Conservation (phyloP, 2,888 invertebrate genomes). For the Trypoxylon attenuatum region DNA sequence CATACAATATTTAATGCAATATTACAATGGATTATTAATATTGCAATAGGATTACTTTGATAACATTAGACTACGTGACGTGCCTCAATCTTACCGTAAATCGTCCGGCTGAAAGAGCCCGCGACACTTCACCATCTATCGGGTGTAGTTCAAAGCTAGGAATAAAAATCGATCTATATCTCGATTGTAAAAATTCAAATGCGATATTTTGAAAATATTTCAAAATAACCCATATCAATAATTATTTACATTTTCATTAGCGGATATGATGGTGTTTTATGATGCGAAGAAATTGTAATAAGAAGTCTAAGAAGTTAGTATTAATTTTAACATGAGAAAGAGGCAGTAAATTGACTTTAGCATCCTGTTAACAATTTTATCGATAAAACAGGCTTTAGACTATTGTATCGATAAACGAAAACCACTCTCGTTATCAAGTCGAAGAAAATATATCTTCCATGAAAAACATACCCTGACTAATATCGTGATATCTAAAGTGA, state of each 20-base stretch:
- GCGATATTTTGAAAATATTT: not conserved
- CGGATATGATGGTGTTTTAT: too few relatives aligned
- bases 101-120: constrained; percentile 55
- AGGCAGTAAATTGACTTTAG: too few relatives aligned
- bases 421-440: constrained; percentile 2
- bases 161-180: constrained; percentile 17
- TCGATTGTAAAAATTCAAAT: not conserved
- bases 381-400: constrained; percentile 17
- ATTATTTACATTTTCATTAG: too few relatives aligned
- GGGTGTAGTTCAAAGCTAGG: constrained; percentile 2
- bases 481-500: too few relatives aligned
- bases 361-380: too few relatives aligned
- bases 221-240: too few relatives aligned
- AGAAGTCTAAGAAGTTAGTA: too few relatives aligned
- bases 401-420: not conserved
- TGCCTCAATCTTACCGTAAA: constrained; percentile 62
- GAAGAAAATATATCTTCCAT: too few relatives aligned
- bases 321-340: too few relatives aligned
- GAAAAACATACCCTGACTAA: too few relatives aligned
- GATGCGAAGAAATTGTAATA: too few relatives aligned
- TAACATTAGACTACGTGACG: constrained; percentile 47
- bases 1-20: constrained; percentile 43
- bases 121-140: constrained; percentile 14
- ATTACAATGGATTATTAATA: constrained; percentile 20
- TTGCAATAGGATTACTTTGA: constrained; percentile 59